Percentiles rank a stretch among this genome's conserved stretches.
Evolutionary conservation across 2,797 vertebrate genomes (phyloP).

Genomic region (Heliangelus exortis): DNA sequence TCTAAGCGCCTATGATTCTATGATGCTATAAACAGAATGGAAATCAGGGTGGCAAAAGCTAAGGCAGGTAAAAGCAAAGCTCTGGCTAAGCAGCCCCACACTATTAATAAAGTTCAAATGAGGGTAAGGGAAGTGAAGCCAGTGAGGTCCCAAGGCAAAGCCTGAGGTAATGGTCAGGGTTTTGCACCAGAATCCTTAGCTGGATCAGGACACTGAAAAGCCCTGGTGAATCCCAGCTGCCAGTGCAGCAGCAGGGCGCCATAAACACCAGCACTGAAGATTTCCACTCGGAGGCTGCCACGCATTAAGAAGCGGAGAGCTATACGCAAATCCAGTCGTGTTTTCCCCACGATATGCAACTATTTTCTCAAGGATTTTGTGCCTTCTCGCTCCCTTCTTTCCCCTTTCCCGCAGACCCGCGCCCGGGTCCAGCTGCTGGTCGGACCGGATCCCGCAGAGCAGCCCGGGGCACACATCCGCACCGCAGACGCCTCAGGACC

Average conservation of each 20-base stretch:
- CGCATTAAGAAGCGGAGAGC: neutral
- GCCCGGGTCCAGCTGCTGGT: neutral
- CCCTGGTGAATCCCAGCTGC: neutral
- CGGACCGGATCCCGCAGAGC: too few relatives aligned
- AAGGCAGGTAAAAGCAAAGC: neutral
- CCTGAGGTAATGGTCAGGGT: accelerated
- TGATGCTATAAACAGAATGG: neutral
- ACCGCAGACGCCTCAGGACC: too few relatives aligned
- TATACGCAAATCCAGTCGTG: accelerated
- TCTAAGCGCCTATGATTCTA: neutral
- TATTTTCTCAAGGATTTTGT: accelerated
- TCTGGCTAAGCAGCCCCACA: accelerated
- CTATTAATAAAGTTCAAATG: neutral
- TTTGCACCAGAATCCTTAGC: neutral
- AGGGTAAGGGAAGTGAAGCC: neutral
- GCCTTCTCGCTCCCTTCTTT: accelerated
- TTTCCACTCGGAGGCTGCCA: neutral
- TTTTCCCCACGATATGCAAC: accelerated
- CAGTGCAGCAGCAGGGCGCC: neutral
- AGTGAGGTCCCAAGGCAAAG: neutral
- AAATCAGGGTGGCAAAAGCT: neutral
- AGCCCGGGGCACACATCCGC: too few relatives aligned
- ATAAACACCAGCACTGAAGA: neutral
- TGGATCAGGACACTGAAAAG: neutral
- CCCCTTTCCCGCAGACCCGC: neutral